A percentile compares a stretch with the other conserved stretches of the same genome.
Conservation (phyloP, 2,113 vertebrate genomes). For the Peucedramus taeniatus region DNA sequence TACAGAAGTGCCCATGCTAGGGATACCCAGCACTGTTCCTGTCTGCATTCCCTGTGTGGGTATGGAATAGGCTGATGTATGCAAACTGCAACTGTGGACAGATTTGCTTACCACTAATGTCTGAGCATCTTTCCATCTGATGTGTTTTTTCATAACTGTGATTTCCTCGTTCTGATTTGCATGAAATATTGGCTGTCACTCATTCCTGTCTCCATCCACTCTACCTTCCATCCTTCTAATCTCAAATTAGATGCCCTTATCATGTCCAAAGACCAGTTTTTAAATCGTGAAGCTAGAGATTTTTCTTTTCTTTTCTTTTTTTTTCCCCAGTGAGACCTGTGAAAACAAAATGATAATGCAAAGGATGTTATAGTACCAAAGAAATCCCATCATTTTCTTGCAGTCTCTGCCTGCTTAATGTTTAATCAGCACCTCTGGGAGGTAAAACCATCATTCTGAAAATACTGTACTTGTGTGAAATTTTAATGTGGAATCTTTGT, state of each 20-base stretch:
- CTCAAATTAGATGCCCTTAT: neutral
- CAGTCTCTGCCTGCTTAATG: slow-evolving; percentile 21
- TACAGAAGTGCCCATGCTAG: neutral
- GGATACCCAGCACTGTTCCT: neutral
- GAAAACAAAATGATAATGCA: slow-evolving; percentile 59
- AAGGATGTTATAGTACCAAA: slow-evolving; percentile 51
- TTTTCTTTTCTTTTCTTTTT: neutral
- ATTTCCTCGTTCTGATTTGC: neutral
- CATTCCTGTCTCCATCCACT: neutral
- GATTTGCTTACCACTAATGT: neutral
- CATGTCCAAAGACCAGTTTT: slow-evolving; percentile 7
- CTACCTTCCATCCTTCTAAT: neutral
- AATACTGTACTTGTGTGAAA: slow-evolving; percentile 26
- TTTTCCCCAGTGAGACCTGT: slow-evolving; percentile 27
- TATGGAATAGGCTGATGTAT: neutral
- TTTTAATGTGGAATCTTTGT: slow-evolving; percentile 44
- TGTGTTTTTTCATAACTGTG: neutral
- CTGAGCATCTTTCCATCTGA: neutral
- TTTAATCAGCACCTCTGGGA: slow-evolving; percentile 45
- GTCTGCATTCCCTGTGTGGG: neutral
- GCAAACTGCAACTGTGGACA: neutral
- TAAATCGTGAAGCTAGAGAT: slow-evolving; percentile 27
- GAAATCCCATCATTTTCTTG: slow-evolving; percentile 53
- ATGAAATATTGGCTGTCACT: slow-evolving; percentile 7
- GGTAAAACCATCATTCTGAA: slow-evolving; percentile 31